Percentiles rank a stretch among this genome's conserved stretches.
Conservation (phyloP, 2,797 vertebrate genomes). For the Phoebastria nigripes region DNA sequence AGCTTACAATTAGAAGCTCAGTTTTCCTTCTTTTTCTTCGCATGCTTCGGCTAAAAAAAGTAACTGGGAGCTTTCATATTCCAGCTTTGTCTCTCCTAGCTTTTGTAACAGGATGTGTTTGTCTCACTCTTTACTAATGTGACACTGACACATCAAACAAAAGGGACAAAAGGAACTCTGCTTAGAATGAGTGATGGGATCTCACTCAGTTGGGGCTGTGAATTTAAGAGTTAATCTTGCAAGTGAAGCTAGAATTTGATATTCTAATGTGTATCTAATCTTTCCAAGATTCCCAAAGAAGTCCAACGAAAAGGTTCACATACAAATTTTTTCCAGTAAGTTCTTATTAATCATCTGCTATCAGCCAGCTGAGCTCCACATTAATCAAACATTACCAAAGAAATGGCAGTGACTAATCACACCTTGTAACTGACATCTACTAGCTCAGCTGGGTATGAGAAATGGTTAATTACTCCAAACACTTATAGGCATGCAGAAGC, state of each 20-base stretch:
- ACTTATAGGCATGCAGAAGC: background rate
- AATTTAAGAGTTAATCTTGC: background rate
- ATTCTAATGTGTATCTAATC: background rate
- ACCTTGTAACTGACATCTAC: background rate
- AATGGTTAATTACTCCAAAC: background rate
- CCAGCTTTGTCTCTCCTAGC: background rate
- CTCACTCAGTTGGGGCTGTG: background rate
- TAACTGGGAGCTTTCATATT: background rate
- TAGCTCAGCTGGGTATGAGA: background rate
- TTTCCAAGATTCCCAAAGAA: background rate
- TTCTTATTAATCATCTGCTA: background rate
- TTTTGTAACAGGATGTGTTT: background rate
- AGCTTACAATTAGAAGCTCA: background rate
- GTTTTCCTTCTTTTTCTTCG: constrained; percentile 3
- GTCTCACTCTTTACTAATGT: background rate
- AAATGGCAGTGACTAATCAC: background rate
- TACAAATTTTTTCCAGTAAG: background rate
- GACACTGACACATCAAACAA: background rate
- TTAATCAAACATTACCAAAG: background rate
- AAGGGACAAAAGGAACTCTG: background rate
- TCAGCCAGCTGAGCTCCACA: background rate
- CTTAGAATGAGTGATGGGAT: background rate
- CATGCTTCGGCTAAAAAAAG: background rate
- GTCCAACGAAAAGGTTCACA: background rate
- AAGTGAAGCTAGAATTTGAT: background rate